Evolutionary conservation across 1,140 invertebrate genomes (phyloP).

Genomic region (Meloidogyne hapla): DNA sequence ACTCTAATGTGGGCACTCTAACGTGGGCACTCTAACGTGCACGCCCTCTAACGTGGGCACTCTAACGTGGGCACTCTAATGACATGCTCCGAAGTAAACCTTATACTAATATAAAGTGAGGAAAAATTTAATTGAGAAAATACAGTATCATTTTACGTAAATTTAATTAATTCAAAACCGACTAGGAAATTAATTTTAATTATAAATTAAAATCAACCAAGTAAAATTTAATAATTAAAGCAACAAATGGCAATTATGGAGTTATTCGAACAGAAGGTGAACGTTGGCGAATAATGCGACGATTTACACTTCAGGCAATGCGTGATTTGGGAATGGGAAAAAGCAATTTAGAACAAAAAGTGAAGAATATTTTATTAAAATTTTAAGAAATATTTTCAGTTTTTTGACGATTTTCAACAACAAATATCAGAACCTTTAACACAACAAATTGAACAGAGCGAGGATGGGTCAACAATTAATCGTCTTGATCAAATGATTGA

Average conservation of each 20-base stretch:
- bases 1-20: too few relatives aligned
- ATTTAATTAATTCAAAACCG: too few relatives aligned
- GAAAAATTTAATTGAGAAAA: too few relatives aligned
- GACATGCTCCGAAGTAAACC: too few relatives aligned
- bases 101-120: too few relatives aligned
- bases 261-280: conserved; percentile 41
- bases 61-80: too few relatives aligned
- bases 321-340: conserved; percentile 38
- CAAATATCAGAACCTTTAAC: neutral
- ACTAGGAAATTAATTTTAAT: too few relatives aligned
- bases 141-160: too few relatives aligned
- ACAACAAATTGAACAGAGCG: neutral
- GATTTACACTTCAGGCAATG: conserved; percentile 37
- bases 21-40: too few relatives aligned
- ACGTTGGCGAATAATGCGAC: conserved; percentile 26
- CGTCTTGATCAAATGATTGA: conserved; percentile 5
- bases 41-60: too few relatives aligned
- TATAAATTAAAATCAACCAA: too few relatives aligned
- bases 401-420: conserved; percentile 20
- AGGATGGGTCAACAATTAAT: neutral
- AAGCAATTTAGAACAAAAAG: conserved; percentile 27
- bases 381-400: conserved; percentile 7
- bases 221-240: neutral
- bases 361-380: conserved; percentile 16
- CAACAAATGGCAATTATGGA: conserved; percentile 19